Base-by-base conservation (phyloP, 2,888 invertebrate genomes). In the Cheiracanthium punctorium region DNA sequence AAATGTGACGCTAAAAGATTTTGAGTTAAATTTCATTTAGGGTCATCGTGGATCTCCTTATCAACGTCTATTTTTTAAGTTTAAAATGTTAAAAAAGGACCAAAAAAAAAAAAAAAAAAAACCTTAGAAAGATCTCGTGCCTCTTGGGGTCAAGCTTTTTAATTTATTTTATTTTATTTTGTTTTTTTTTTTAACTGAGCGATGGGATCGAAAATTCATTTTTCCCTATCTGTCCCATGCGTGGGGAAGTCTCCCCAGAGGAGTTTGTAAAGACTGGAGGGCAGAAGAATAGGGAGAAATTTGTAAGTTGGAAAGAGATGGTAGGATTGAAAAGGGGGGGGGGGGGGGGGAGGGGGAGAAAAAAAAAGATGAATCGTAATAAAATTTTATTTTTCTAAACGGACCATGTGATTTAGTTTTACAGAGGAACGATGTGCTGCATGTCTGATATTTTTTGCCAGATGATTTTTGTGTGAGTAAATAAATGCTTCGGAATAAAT, bases 331-430 rank as follows among this genome's bases (percentile, higher is more conserved):
- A 33, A 52, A 43, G 58, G n/a, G 43, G 14, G 30, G 43, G 12
- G 30, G 30, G 30, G 20, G 41, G 24, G 70, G 33, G 64, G n/a
- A 20, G 30, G 32, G 29, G 58, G 7, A 30, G 48, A 43, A 72
- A 37, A 52, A 37, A 48, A 67, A 33, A 52, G 52, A 33, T 29
- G 77, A 73, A 41, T 74, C 73, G 82, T 73, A 84, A 79, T 79
- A 85, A 85, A 85, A 85, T 79, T 79, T 85, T 85, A 85, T 85
- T 85, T 71, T 58, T 43, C 65, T 73, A 79, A 85, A 73, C 84
- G 69, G 77, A 85, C 77, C 79, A 74, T 79, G 79, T 85, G 84
- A 85, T 85, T 79, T 67, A 32, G 84, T 85, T 85, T 85, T 67
- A 85, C 79, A 70, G 79, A 74, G 84, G 74, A 29, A 37, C 67